phyloP scores from a whole-genome alignment of 2,113 vertebrate genomes.

The Sceloporus undulatus region DNA sequence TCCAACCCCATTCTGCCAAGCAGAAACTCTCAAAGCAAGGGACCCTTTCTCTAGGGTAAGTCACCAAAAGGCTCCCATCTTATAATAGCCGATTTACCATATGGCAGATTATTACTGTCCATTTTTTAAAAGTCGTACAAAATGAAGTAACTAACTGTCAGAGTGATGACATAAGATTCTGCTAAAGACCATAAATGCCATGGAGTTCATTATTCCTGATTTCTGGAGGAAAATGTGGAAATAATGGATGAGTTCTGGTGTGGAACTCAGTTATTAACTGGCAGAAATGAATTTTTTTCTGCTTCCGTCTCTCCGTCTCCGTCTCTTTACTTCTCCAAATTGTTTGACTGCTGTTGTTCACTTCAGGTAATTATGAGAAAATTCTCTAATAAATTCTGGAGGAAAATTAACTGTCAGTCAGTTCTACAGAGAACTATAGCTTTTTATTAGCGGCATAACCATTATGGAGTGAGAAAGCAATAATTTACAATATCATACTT shows the following conservation, averaged over 20 bases:
- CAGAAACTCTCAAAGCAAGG: no score
- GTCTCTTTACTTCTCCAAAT: slow-evolving; percentile 14
- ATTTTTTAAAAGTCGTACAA: neutral
- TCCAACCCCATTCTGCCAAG: no score
- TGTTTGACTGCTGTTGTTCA: slow-evolving; percentile 41
- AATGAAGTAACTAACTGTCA: slow-evolving; percentile 34
- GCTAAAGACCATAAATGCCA: neutral
- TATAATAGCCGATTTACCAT: neutral
- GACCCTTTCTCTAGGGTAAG: no score
- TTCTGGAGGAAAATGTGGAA: slow-evolving; percentile 50
- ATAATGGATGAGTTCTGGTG: neutral
- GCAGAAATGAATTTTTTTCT: neutral
- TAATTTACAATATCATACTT: slow-evolving; percentile 62
- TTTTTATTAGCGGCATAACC: slow-evolving; percentile 47
- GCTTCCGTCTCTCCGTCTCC: neutral
- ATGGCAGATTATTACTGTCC: neutral
- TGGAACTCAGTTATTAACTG: slow-evolving; percentile 3
- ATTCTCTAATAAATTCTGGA: slow-evolving; percentile 43
- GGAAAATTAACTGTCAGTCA: slow-evolving; percentile 56
- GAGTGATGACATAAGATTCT: neutral
- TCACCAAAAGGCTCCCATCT: no score
- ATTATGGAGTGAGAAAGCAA: slow-evolving; percentile 29
- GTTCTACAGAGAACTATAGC: slow-evolving; percentile 50
- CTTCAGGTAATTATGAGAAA: slow-evolving; percentile 48
- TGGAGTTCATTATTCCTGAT: slow-evolving; percentile 29